Base-by-base conservation (phyloP, 2,113 vertebrate genomes). In the Lamprologus callipterus region DNA sequence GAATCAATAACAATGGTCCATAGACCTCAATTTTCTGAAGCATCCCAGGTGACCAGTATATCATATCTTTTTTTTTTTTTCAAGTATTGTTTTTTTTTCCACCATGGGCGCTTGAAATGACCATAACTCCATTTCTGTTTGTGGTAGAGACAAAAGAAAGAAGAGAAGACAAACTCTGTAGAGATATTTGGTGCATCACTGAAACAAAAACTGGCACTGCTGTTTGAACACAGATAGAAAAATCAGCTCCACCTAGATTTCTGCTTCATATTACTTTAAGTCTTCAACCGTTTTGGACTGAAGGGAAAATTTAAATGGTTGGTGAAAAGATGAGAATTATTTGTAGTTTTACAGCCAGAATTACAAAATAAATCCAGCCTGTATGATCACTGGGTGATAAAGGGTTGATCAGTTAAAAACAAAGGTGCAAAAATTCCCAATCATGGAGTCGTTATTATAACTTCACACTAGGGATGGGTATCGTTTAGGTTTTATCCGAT, bases 161-260 rank as follows among this genome's bases (percentile, higher is more conserved):
- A 65, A 12, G 60, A 65, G 31, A 65, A n/a, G 60, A 65, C 0
- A 0, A 65, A 19, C 0, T 65, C 6, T 35, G 60, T 12, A 35
- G 58, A 33, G 28, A 35, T 63, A 63, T 35, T 2, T 63, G 31
- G 58, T 63, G 28, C 0, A 33, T 63, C 58, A 63, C 58, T 19
- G 28, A 63, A 60, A 1, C 28, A 19, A 19, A 33, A 60, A 35
- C 2, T 19, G 31, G 17, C 16, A 63, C 9, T 63, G 58, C 58
- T 63, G 6, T 63, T 63, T 63, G 31, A 63, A 63, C 2, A 63
- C 58, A 35, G 57, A 33, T 60, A 60, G 58, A 63, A 35, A 63
- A 63, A 35, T 63, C 58, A 11, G 28, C 28, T 63, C 58, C 58
- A 63, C 58, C 16, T 63, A 63, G 58, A 63, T 63, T 33, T 33